A percentile compares a stretch with the other conserved stretches of the same genome.
Conservation (phyloP, 2,888 invertebrate genomes). For the Electrophaes corylata region DNA sequence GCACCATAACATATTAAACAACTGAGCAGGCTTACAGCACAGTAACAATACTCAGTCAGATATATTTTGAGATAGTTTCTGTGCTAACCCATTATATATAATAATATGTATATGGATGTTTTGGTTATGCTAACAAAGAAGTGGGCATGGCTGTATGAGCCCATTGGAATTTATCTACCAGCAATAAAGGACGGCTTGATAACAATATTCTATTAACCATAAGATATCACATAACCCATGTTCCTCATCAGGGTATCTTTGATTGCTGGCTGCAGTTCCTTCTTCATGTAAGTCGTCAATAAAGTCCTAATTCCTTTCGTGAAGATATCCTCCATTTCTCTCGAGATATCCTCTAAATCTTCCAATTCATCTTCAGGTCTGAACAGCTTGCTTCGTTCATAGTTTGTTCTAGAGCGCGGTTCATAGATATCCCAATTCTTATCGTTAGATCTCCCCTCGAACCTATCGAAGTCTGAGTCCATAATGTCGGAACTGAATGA, state of each 20-base stretch:
- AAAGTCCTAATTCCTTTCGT: constrained; percentile 92
- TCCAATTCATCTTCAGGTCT: constrained; percentile 82
- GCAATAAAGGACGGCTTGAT: background rate
- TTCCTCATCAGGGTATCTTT: constrained; percentile 94
- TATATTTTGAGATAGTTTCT: no score
- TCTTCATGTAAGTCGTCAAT: constrained; percentile 92
- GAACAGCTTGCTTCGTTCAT: constrained; percentile 77
- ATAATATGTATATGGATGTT: no score
- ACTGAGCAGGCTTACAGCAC: background rate
- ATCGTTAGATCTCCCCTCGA: constrained; percentile 59
- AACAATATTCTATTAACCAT: constrained; percentile 85
- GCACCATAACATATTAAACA: background rate
- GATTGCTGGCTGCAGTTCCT: constrained; percentile 92
- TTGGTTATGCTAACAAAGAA: no score
- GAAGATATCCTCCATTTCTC: constrained; percentile 94
- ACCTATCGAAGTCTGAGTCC: constrained; percentile 48
- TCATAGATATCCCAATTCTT: constrained; percentile 71
- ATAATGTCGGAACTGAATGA: constrained; percentile 66
- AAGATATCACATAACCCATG: constrained; percentile 94
- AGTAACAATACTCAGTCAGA: no score
- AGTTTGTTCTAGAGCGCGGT: constrained; percentile 65
- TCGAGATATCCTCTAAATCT: constrained; percentile 87
- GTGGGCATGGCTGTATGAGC: no score
- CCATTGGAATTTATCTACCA: background rate
- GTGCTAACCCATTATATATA: no score